phyloP scores from a whole-genome alignment of 2,113 vertebrate genomes.

The Cololabis saira region DNA sequence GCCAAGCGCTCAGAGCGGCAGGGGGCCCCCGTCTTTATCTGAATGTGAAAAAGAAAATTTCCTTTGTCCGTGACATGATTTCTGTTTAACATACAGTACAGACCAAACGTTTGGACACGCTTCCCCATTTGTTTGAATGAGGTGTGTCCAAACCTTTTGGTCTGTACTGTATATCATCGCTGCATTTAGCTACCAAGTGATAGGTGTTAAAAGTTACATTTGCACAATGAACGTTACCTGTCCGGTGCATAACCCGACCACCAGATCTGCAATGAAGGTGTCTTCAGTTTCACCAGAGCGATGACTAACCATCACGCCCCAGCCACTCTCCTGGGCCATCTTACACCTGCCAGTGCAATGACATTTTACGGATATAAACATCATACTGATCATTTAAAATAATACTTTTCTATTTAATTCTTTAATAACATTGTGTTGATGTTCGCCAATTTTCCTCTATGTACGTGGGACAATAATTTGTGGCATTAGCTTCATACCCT shows the following conservation, averaged over 20 bases:
- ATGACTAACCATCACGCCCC: constrained; percentile 98
- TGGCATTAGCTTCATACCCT: not conserved
- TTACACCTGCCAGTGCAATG: constrained; percentile 84
- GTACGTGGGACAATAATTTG: not conserved
- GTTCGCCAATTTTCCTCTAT: not conserved
- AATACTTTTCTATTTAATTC: not conserved
- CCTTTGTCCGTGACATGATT: not conserved
- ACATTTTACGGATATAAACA: not conserved
- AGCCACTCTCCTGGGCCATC: constrained; percentile 92
- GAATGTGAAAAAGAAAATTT: constrained; percentile 1
- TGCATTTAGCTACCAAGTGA: not conserved
- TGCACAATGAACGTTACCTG: constrained; percentile 81
- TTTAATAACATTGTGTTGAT: too few species aligned
- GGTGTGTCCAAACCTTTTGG: too few species aligned
- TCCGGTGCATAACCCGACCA: constrained; percentile 94
- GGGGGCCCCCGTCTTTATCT: constrained; percentile 83
- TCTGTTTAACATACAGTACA: not conserved
- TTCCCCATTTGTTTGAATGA: too few species aligned
- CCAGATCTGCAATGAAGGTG: constrained; percentile 96
- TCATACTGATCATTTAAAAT: not conserved
- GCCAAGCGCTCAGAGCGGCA: constrained; percentile 83
- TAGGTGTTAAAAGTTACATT: not conserved
- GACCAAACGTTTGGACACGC: too few species aligned
- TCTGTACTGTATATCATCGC: too few species aligned
- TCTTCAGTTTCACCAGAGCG: constrained; percentile 97